Base-by-base conservation (phyloP, 2,888 invertebrate species). In the Drosophila anomelani region DNA sequence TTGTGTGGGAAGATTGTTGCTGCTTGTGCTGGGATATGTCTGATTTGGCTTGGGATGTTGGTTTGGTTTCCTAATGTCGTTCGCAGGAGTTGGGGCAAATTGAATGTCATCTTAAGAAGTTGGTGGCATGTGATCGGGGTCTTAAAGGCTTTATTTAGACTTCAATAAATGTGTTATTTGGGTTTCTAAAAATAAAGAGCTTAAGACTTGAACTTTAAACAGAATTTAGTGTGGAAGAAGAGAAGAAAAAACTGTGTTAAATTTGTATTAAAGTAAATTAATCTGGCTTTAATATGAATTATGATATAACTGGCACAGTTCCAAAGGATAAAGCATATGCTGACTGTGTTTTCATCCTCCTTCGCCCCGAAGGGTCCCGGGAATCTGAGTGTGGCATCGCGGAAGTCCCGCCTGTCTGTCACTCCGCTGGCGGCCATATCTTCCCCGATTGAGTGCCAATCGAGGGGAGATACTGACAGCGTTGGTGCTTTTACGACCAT, bases 1-100 rank as follows among this genome's bases (percentile, higher is more conserved):
- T 72, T 73, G 55, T 51, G 73, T 73, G 63, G 63, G 73, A 69
- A 47, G 57, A 69, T 70, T 70, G 69, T 51, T 68, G 72, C 61
- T 54, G 29, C 32, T 49, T 8, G 34, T 34, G 36, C 29, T 41
- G 56, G 10, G 34, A 41, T 62, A 55, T 32, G 59, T 49, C 36
- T 23, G n/a, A 61, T 55, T 49, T 72, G 38, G 54, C 20, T 9
- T 2, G 23, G 26, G 38, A 62, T 44, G 46, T 63, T 26, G 39
- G 38, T 8, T 10, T 44, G 34, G 20, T 29, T 39, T 17, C 53
- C 49, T 26, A 38, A 55, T 39, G 38, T 12, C 51, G 26, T 12
- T 29, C 7, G 9, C 51, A 23, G n/a, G 44, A 49, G 23, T 34
- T 47, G 13, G 47, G 49, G 34, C 23, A 26, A 49, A 38, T 41